Evolutionary conservation across 2,797 vertebrate genomes (phyloP).

Genomic region (Allobates femoralis): DNA sequence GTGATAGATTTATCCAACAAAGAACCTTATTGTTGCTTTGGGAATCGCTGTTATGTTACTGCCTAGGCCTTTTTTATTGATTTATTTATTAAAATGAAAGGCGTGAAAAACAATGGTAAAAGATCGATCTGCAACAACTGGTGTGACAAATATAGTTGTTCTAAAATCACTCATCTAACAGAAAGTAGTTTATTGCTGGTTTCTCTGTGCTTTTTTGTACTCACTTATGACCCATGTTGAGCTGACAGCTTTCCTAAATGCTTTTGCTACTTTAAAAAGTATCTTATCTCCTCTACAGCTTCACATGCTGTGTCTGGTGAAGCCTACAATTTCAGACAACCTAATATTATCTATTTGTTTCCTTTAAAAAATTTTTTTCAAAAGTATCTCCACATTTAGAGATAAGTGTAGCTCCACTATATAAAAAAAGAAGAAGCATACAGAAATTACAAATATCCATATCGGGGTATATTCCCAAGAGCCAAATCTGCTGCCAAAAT

Average conservation of each 20-base stretch:
- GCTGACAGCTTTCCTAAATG: neutral
- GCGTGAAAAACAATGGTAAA: slow-evolving; percentile 3
- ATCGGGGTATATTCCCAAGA: too few species aligned
- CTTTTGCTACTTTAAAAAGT: slow-evolving; percentile 4
- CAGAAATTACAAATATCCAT: neutral
- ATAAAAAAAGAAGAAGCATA: neutral
- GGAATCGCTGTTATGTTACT: slow-evolving; percentile 15
- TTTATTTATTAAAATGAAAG: slow-evolving; percentile 41
- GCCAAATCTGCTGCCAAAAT: too few species aligned
- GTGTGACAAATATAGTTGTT: slow-evolving; percentile 3
- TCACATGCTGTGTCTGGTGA: neutral
- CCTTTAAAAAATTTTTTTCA: neutral
- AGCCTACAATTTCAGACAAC: slow-evolving; percentile 11
- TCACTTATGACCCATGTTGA: slow-evolving; percentile 4
- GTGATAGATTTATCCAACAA: slow-evolving; percentile 51
- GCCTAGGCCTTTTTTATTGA: slow-evolving; percentile 10
- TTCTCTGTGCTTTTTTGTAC: neutral
- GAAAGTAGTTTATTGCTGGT: slow-evolving; percentile 22
- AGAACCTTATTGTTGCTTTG: neutral
- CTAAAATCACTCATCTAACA: neutral
- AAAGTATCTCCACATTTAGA: neutral
- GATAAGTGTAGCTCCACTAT: neutral
- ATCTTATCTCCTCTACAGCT: neutral
- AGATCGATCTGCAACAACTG: slow-evolving; percentile 3
- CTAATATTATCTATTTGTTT: slow-evolving; percentile 13